Base-by-base conservation (phyloP, 2,888 invertebrate species). In the Tridacna crocea region DNA sequence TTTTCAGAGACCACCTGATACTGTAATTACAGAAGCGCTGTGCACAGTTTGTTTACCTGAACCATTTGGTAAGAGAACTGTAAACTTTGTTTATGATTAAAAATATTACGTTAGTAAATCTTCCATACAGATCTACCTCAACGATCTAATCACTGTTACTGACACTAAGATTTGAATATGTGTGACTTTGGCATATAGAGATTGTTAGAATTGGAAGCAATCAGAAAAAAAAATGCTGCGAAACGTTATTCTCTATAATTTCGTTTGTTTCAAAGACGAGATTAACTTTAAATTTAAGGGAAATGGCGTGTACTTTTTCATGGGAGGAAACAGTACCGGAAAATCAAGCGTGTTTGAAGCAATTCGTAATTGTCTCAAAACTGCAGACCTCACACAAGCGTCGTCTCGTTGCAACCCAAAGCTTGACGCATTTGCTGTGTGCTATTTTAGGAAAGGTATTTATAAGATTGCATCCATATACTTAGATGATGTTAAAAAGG, bases 321-420 rank as follows among this genome's bases (percentile, higher is more conserved):
- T 65, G 24, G 65, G 65, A 26, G 65, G 27, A 17, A 26, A 15
- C 26, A 26, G 65, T 4, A 17, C 17, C 26, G 65, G 65, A 27
- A 65, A 65, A 26, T 12, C 65, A 12, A 26, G 65, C 27, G 65
- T 65, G 10, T 65, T 65, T 65, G 65, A 65, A 26, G 65, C 65
- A 27, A 24, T 65, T 11, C 24, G 65, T 24, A 65, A 65, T 17
- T 65, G 65, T 65, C 26, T 65, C 1, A 26, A 26, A 65, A 65
- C 65, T 26, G 26, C 65, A 24, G 65, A 65, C 17, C 22, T 65
- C 26, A 26, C 26, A 26, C 10, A 17, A 26, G 26, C 27, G 17
- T 65, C 65, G 8, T 26, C 65, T 55, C 10, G 10, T 12, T 12
- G 17, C 12, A 12, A 10, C 0, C 17, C 10, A 27, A 26, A 26